Evolutionary conservation across 2,113 vertebrate species (phyloP).

Genomic region (Centropus bengalensis): DNA sequence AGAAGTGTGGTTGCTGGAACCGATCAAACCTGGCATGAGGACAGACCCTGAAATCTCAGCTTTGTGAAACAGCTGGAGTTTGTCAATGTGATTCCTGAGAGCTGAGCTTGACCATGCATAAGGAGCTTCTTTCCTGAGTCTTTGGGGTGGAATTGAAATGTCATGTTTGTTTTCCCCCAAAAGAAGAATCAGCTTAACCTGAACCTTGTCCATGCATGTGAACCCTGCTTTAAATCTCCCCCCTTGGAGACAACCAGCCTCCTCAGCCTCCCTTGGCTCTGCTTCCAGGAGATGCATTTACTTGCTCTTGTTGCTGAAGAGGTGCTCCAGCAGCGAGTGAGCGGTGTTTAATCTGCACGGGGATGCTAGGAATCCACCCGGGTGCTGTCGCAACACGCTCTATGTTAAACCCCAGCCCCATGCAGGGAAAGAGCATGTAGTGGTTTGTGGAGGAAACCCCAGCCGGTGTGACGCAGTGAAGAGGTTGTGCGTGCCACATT

Average conservation of each 20-base stretch:
- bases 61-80: not conserved
- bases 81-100: not conserved
- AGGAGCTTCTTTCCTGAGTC: not conserved
- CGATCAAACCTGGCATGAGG: not conserved
- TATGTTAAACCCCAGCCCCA: not conserved
- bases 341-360: not conserved
- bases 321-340: not conserved
- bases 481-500: not conserved
- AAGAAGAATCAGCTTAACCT: not conserved
- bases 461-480: not conserved
- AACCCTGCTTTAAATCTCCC: not conserved
- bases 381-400: not conserved
- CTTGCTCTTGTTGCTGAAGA: not conserved
- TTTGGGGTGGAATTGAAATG: not conserved
- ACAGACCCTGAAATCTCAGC: not conserved
- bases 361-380: not conserved
- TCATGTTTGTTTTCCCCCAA: fast-evolving
- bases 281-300: not conserved
- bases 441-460: not conserved
- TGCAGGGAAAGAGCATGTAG: not conserved
- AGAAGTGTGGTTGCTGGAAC: not conserved
- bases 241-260: not conserved
- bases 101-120: not conserved
- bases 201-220: not conserved
- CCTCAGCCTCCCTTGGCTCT: not conserved